A percentile compares a stretch with the other conserved stretches of the same genome.
Evolutionary conservation across 2,113 vertebrate genomes (phyloP).

Genomic region (Chrysemys picta): DNA sequence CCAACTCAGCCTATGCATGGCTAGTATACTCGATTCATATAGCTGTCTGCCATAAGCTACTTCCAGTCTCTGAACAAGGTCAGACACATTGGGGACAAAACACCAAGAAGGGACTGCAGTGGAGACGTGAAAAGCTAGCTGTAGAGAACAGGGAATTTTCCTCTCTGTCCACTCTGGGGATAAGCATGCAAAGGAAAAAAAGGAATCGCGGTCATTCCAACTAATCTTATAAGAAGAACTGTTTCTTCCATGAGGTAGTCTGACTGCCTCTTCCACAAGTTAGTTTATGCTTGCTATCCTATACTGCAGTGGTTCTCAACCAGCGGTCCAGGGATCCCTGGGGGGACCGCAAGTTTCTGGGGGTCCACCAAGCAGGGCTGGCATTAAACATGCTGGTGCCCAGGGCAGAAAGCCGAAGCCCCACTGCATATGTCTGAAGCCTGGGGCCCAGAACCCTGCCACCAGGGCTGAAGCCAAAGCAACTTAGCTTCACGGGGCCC

Average conservation of each 20-base stretch:
- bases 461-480: too few relatives aligned
- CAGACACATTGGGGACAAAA: background rate
- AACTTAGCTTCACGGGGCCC: too few relatives aligned
- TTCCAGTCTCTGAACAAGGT: background rate
- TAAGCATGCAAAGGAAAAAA: background rate
- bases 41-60: background rate
- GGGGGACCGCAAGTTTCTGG: too few relatives aligned
- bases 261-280: background rate
- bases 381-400: too few relatives aligned
- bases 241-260: background rate
- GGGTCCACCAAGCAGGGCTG: too few relatives aligned
- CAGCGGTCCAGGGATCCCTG: too few relatives aligned
- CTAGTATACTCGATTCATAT: background rate
- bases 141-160: background rate
- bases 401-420: too few relatives aligned
- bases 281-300: background rate
- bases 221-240: background rate
- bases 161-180: background rate
- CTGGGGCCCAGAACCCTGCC: too few relatives aligned
- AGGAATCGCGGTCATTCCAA: background rate
- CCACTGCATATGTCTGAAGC: too few relatives aligned
- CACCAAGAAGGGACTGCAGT: background rate
- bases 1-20: background rate
- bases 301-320: background rate
- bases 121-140: background rate